Evolutionary conservation across 2,113 vertebrate genomes (phyloP).

Genomic region (Arvicanthis niloticus): DNA sequence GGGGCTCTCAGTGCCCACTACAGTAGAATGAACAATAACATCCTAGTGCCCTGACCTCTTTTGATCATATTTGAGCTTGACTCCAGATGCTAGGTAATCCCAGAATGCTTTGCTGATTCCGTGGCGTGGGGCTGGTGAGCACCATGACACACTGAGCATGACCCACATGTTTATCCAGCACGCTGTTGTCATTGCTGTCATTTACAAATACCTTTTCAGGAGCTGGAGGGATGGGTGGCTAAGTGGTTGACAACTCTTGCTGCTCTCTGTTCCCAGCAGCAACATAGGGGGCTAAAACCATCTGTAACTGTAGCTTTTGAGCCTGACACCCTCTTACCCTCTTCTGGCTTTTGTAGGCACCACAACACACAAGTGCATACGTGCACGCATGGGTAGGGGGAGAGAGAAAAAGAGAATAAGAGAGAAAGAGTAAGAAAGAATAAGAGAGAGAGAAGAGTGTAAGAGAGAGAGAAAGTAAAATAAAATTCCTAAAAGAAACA

Average conservation of each 20-base stretch:
- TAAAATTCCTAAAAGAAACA: not conserved
- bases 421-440: no score
- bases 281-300: not conserved
- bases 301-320: not conserved
- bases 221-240: no score
- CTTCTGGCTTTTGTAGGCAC: not conserved
- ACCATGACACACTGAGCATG: not conserved
- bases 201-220: not conserved
- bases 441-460: not conserved
- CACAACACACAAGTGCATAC: not conserved
- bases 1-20: no score
- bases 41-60: not conserved
- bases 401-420: no score
- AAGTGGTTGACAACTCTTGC: not conserved
- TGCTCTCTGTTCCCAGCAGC: not conserved
- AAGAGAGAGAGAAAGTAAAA: not conserved
- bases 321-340: not conserved
- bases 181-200: not conserved
- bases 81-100: not conserved
- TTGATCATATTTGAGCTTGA: not conserved
- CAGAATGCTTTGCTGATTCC: not conserved
- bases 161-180: not conserved
- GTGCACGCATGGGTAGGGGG: no score
- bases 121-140: not conserved
- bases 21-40: not conserved